A percentile compares a stretch with the other conserved stretches of the same genome.
Evolutionary conservation across 1,140 invertebrate genomes (phyloP).

Genomic region (Zophobas atratus): DNA sequence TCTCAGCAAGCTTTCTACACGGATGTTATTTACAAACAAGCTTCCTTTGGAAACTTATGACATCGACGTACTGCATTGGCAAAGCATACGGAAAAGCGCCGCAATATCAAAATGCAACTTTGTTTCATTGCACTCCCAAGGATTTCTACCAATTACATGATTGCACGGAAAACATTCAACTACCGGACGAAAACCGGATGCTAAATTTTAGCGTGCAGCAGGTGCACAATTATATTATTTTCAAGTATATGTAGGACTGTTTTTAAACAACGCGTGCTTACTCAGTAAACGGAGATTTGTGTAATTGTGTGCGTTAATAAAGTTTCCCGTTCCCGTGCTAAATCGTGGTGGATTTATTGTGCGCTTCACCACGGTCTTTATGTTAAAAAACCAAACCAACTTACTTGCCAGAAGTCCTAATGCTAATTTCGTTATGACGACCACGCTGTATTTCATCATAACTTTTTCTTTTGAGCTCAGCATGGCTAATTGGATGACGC

Average conservation of each 20-base stretch:
- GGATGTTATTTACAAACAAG: conserved; percentile 11
- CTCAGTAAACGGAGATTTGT: conserved; percentile 17
- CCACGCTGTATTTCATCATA: conserved; percentile 80
- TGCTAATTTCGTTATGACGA: conserved; percentile 83
- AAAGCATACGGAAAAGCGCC: conserved; percentile 10
- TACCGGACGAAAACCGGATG: background rate
- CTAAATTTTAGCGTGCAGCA: conserved; percentile 11
- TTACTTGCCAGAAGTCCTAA: conserved; percentile 83
- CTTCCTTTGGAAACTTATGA: conserved; percentile 10
- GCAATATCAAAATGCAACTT: conserved; percentile 32
- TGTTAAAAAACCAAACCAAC: conserved; percentile 61
- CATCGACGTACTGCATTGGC: background rate
- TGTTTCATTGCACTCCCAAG: conserved; percentile 20
- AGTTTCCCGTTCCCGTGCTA: conserved; percentile 19
- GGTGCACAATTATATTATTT: conserved; percentile 32
- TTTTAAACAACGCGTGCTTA: conserved; percentile 20
- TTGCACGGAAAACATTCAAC: background rate
- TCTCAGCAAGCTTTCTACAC: background rate
- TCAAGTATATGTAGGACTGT: background rate
- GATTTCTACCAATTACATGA: conserved; percentile 13
- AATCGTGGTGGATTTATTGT: background rate
- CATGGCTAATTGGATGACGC: conserved; percentile 87
- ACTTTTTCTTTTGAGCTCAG: conserved; percentile 86
- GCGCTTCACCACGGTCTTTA: conserved; percentile 1
- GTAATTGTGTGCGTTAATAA: conserved; percentile 10